Base-by-base conservation (phyloP, 2,888 invertebrate genomes). In the Gisinianus flammeolus region DNA sequence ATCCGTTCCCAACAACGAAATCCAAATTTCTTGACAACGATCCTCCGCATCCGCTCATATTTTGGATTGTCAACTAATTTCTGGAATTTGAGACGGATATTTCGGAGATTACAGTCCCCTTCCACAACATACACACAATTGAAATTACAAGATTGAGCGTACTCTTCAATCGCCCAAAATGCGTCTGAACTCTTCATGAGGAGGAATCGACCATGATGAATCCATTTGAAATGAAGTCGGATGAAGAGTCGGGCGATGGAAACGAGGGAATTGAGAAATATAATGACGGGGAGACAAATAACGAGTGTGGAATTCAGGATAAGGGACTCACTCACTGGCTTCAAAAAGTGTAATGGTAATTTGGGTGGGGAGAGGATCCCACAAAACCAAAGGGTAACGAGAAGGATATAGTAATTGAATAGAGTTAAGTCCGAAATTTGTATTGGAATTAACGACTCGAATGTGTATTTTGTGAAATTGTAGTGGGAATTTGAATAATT, bases 41-140 rank as follows among this genome's bases (percentile, higher is more conserved):
- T 74, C 77, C 81, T 73, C 30, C 82, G 73, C 80, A 81, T 82
- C 75, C 81, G 71, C 54, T 81, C 74, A 72, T 81, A 79, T 66
- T 83, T 82, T 12, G 79, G 70, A 44, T 69, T 68, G 2, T 76
- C 68, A 2, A 56, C 58, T 19, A 76, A n/a, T 28, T 16, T 30
- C 33, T 54, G 72, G 58, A 83, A 81, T 58, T 74, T 78, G 10
- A 54, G 2, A 76, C 78, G 75, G 31, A 84, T 81, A 52, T 80
- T 81, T 6, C 30, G 22, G 10, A 83, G 52, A 62, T 83, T 79
- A 74, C 82, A 82, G 26, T 79, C 74, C 16, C 84, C 84, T 44
- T 79, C 54, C 33, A 84, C 73, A 22, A 84, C 81, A 74, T 83
- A 84, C 12, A 84, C 62, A 64, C 80, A 82, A 28, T 81, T 80